A percentile compares a stretch with the other conserved stretches of the same genome.
Conservation (phyloP, 2,113 vertebrate genomes). For the Nettapus auritus region DNA sequence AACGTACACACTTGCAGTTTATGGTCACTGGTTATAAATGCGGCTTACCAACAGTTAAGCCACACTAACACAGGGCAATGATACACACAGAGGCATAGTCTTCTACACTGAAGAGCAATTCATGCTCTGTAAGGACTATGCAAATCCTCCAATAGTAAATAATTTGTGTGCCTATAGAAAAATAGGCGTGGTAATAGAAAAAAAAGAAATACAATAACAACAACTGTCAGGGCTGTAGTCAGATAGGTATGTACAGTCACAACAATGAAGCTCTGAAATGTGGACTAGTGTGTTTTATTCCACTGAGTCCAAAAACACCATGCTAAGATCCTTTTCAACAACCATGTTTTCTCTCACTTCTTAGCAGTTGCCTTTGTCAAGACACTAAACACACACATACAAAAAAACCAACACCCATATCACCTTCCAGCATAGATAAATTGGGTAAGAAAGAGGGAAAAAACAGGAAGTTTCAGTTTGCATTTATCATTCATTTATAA, state of each 20-base stretch:
- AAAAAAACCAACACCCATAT: background rate
- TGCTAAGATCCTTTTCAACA: background rate
- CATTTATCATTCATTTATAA: slow-evolving; percentile 16
- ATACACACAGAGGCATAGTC: background rate
- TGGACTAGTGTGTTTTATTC: background rate
- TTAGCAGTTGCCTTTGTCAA: background rate
- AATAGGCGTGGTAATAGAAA: background rate
- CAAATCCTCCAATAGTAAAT: background rate
- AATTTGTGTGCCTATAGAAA: background rate
- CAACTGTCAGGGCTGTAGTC: background rate
- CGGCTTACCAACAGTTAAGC: background rate
- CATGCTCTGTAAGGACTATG: background rate
- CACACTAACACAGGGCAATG: background rate
- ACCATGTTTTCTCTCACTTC: background rate
- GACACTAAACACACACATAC: background rate
- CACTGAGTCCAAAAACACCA: background rate
- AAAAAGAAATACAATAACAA: background rate
- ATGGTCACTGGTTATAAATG: background rate
- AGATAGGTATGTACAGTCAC: background rate
- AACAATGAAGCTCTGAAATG: background rate
- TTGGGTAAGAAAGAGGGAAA: background rate
- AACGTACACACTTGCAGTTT: background rate
- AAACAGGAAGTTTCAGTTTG: background rate
- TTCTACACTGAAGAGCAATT: background rate
- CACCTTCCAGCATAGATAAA: background rate